These are phyloP conservation scores for Leptinotarsa undecemlineata DNA, from an alignment of 1,140 invertebrate genomes.

Conservation along the genomic window DNA sequence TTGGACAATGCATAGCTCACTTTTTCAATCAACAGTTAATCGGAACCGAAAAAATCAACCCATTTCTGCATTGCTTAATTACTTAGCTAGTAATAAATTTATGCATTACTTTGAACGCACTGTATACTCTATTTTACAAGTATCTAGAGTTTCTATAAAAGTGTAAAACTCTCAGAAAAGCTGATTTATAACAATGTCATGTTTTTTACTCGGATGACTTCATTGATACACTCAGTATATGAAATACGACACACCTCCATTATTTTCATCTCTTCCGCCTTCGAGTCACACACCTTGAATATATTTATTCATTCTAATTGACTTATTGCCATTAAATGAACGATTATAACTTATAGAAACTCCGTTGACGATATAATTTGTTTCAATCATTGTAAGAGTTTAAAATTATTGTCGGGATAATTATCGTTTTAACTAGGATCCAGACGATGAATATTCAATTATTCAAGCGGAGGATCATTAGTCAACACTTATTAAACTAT, in stretches of 20 bases:
- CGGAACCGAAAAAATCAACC: too few species aligned
- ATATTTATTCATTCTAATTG: slow-evolving; percentile 3
- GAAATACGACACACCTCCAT: not conserved
- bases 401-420: not conserved
- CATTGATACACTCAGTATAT: too few species aligned
- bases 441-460: not conserved
- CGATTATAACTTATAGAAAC: slow-evolving; percentile 8
- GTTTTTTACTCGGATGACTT: too few species aligned
- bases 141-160: too few species aligned
- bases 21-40: too few species aligned
- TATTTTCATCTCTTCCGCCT: not conserved
- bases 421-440: not conserved
- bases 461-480: not conserved
- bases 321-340: not conserved
- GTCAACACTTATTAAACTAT: not conserved
- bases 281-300: not conserved
- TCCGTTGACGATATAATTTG: slow-evolving; percentile 2
- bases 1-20: too few species aligned
- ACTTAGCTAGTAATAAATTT: too few species aligned
- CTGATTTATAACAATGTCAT: too few species aligned
- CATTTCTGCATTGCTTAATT: too few species aligned
- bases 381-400: not conserved
- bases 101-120: too few species aligned
- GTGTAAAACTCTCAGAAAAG: too few species aligned
- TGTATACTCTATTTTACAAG: too few species aligned